Evolutionary conservation across 2,888 invertebrate genomes (phyloP).

Genomic region (Mechanitis messenoides): DNA sequence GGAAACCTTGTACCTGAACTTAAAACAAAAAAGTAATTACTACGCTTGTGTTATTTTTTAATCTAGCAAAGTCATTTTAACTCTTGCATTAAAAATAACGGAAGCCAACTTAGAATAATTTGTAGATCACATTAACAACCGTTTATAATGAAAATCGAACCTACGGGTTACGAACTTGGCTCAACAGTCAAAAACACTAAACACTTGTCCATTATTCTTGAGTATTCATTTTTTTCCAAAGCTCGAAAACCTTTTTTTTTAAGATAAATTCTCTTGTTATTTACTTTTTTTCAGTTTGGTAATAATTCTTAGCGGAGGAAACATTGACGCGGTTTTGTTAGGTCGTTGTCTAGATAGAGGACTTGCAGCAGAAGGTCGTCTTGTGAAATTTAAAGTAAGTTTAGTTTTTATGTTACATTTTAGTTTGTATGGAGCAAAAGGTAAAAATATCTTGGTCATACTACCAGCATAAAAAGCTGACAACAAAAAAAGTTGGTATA

Average conservation of each 20-base stretch:
- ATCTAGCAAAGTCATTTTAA: too few relatives aligned
- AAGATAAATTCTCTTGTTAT: background rate
- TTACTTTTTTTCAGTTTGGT: slow-evolving; percentile 81
- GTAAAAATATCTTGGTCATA: too few relatives aligned
- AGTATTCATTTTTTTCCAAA: too few relatives aligned
- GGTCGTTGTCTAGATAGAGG: slow-evolving; percentile 90
- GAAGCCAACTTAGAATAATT: too few relatives aligned
- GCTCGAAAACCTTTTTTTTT: background rate
- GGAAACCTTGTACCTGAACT: slow-evolving; percentile 87
- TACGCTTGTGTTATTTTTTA: too few relatives aligned
- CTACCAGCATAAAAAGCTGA: background rate
- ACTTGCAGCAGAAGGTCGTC: slow-evolving; percentile 88
- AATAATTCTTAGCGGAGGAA: slow-evolving; percentile 88
- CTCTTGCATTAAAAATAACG: too few relatives aligned
- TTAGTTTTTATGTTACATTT: background rate
- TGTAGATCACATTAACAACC: too few relatives aligned
- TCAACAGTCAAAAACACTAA: too few relatives aligned
- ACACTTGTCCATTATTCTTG: too few relatives aligned
- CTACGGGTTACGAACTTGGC: too few relatives aligned
- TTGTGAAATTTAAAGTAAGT: slow-evolving; percentile 75
- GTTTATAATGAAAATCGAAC: too few relatives aligned
- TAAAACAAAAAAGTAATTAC: slow-evolving; percentile 82
- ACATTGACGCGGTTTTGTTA: slow-evolving; percentile 90
- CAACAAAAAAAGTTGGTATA: background rate
- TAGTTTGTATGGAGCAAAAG: too few relatives aligned